phyloP scores from a whole-genome alignment of 2,797 vertebrate species.

The Astyanax mexicanus region DNA sequence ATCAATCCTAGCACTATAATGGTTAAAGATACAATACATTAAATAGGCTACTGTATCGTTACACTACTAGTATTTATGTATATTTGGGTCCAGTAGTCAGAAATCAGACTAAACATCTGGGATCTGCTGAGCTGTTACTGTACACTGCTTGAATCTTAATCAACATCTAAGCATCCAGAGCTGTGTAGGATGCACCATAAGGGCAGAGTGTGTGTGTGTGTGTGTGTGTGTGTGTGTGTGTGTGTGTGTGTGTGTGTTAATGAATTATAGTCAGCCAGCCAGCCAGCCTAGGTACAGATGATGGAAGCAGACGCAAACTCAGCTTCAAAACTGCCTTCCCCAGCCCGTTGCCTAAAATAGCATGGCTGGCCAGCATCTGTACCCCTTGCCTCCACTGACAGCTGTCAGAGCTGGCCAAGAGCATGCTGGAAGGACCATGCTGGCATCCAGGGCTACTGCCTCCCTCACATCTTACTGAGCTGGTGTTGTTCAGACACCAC shows the following conservation, averaged over 20 bases:
- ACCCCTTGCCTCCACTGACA: conserved; percentile 35
- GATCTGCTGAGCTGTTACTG: not conserved
- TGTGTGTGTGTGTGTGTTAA: not conserved
- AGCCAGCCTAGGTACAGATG: not conserved
- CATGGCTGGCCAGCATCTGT: conserved; percentile 11
- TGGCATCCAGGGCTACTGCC: not conserved
- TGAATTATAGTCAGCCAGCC: not conserved
- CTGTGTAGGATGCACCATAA: not conserved
- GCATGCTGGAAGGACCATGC: conserved; percentile 25
- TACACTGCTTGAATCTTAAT: not conserved
- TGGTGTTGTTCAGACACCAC: not conserved
- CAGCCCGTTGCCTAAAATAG: conserved; percentile 29
- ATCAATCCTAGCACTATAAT: too few species aligned
- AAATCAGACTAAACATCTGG: too few species aligned
- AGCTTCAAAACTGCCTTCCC: not conserved
- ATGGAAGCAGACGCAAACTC: not conserved
- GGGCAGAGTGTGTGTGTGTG: too few species aligned
- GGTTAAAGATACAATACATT: too few species aligned
- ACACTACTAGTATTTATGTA: too few species aligned
- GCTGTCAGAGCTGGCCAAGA: conserved; percentile 33
- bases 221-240: too few species aligned
- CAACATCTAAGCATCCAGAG: not conserved
- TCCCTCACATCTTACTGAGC: not conserved
- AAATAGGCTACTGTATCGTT: too few species aligned
- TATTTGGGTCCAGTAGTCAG: too few species aligned